Percentiles rank a stretch among this genome's conserved stretches.
Conservation (phyloP, 2,888 invertebrate species). For the Tortrix viridana region DNA sequence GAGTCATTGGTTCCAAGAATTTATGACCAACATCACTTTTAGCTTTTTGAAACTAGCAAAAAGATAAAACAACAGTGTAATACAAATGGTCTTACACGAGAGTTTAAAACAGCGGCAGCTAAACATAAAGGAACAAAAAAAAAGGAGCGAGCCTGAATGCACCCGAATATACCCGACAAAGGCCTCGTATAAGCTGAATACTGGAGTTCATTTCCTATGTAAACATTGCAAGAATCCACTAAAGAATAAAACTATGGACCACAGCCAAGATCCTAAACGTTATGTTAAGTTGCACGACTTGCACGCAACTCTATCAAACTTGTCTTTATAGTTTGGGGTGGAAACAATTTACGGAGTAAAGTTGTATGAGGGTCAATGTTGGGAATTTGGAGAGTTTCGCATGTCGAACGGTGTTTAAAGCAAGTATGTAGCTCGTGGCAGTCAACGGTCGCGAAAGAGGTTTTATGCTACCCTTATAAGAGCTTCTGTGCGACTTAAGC, state of each 20-base stretch:
- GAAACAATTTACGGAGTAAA: conserved; percentile 28
- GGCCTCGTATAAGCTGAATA: conserved; percentile 9
- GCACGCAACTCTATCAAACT: conserved; percentile 22
- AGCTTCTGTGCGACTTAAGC: conserved; percentile 8
- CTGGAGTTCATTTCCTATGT: conserved; percentile 7
- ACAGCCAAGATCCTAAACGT: conserved; percentile 32
- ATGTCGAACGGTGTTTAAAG: conserved; percentile 30
- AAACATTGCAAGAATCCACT: conserved; percentile 22
- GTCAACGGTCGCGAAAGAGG: conserved; percentile 19
- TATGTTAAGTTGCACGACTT: conserved; percentile 27
- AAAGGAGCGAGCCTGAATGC: conserved; percentile 13
- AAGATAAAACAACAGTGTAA: no score
- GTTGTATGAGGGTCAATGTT: conserved; percentile 25
- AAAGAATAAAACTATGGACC: conserved; percentile 18
- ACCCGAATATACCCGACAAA: conserved; percentile 15
- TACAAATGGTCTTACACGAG: not conserved
- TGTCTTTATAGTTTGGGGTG: conserved; percentile 2
- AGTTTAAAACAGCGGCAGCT: not conserved
- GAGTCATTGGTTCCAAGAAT: no score
- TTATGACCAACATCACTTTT: no score
- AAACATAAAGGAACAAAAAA: not conserved
- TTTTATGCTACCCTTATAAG: conserved; percentile 29
- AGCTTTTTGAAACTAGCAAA: no score
- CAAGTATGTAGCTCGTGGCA: conserved; percentile 21
- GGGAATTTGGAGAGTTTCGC: conserved; percentile 29